phyloP scores from a whole-genome alignment of 1,140 invertebrate species.

The Temnothorax longispinosus region DNA sequence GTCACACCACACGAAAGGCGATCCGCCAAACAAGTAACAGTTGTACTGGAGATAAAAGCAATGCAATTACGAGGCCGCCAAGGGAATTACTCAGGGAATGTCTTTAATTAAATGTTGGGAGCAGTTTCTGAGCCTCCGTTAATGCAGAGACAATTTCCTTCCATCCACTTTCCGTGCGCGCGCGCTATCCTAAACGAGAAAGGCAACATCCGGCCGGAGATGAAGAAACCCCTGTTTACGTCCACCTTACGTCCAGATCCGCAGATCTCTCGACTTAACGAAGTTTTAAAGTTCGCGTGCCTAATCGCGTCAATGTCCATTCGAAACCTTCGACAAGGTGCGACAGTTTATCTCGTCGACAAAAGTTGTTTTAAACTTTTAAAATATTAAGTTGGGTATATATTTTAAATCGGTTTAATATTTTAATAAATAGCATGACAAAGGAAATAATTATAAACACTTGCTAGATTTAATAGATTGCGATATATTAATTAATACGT shows the following conservation, averaged over 20 bases:
- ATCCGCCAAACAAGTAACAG: constrained; percentile 82
- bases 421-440: no score
- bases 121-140: constrained; percentile 84
- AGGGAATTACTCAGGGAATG: constrained; percentile 83
- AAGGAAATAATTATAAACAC: no score
- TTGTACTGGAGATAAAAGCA: constrained; percentile 41
- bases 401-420: no score
- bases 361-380: no score
- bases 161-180: constrained; percentile 80
- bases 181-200: constrained; percentile 34
- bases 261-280: constrained; percentile 73
- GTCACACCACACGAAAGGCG: constrained; percentile 46
- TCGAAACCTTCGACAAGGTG: constrained; percentile 62
- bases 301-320: constrained; percentile 82
- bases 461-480: no score
- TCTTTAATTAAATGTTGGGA: constrained; percentile 86
- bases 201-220: constrained; percentile 75
- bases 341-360: no score
- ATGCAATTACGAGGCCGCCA: constrained; percentile 68
- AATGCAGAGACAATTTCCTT: constrained; percentile 86
- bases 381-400: no score
- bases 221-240: constrained; percentile 12
- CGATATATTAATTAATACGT: no score
- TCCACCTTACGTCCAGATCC: constrained; percentile 29
- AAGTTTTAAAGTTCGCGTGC: constrained; percentile 81